Conservation (phyloP, 2,113 vertebrate genomes). For the Lichenostomus cassidix region DNA sequence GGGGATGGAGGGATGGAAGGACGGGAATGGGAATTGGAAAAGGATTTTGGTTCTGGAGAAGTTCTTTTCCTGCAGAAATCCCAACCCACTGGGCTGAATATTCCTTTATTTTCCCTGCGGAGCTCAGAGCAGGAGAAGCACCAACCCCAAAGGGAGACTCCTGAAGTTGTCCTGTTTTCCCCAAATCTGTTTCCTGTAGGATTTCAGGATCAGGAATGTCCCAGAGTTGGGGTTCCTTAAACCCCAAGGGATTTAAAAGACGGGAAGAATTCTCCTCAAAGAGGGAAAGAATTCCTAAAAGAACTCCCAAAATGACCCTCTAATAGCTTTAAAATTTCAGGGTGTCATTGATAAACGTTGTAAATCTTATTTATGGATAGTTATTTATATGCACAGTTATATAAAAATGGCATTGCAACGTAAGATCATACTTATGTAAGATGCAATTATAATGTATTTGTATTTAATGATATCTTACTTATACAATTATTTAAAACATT, state of each 20-base stretch:
- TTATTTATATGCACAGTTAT: background rate
- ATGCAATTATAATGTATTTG: background rate
- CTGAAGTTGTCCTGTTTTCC: accelerated
- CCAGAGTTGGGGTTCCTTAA: background rate
- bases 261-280: background rate
- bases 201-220: background rate
- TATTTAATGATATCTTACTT: background rate
- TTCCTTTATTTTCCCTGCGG: no score
- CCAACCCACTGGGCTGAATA: no score
- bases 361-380: background rate
- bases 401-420: background rate
- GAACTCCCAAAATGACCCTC: background rate
- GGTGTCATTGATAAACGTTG: no score
- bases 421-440: background rate
- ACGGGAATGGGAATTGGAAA: background rate
- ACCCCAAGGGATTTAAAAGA: background rate
- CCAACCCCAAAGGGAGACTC: no score
- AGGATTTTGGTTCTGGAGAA: no score
- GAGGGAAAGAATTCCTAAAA: background rate
- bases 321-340: background rate
- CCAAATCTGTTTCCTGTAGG: accelerated
- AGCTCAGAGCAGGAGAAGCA: no score
- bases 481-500: background rate
- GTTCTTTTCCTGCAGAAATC: no score
- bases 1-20: background rate